These are phyloP conservation scores for Dynastes hyllus DNA, from an alignment of 2,888 invertebrate genomes.

Conservation along the genomic window DNA sequence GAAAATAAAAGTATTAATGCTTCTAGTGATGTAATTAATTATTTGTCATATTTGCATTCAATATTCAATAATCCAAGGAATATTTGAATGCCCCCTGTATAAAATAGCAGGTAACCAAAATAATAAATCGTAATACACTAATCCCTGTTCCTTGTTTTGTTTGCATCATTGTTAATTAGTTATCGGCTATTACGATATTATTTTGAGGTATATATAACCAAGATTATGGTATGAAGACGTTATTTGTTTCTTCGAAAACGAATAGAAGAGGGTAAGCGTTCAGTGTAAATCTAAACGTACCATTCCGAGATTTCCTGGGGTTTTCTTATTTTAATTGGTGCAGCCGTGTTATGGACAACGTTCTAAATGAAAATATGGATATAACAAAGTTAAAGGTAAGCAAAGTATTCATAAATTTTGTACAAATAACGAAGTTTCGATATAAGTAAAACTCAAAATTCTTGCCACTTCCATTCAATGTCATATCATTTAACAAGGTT, in stretches of 20 bases:
- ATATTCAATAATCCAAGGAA: too few relatives aligned
- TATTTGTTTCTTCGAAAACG: not conserved
- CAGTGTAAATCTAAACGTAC: not conserved
- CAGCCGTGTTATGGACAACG: slow-evolving; percentile 40
- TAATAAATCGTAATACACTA: too few relatives aligned
- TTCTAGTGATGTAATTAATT: too few relatives aligned
- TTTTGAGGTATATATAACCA: too few relatives aligned
- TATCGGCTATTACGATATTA: too few relatives aligned
- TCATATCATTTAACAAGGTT: slow-evolving; percentile 55
- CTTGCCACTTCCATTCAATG: slow-evolving; percentile 3
- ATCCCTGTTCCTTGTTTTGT: too few relatives aligned
- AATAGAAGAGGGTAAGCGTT: not conserved
- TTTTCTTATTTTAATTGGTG: slow-evolving; percentile 24
- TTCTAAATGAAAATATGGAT: slow-evolving; percentile 57
- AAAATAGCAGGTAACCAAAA: too few relatives aligned
- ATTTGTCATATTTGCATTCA: too few relatives aligned
- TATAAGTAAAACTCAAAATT: not conserved
- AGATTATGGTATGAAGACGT: too few relatives aligned
- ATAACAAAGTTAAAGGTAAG: slow-evolving; percentile 65
- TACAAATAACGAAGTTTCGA: slow-evolving; percentile 13
- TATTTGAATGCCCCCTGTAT: too few relatives aligned
- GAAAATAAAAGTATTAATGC: not conserved
- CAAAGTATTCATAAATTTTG: slow-evolving; percentile 19
- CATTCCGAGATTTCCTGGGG: slow-evolving; percentile 7
- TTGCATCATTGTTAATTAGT: too few relatives aligned